Evolutionary conservation across 2,113 vertebrate species (phyloP).

Genomic region (Erpornis zantholeuca): DNA sequence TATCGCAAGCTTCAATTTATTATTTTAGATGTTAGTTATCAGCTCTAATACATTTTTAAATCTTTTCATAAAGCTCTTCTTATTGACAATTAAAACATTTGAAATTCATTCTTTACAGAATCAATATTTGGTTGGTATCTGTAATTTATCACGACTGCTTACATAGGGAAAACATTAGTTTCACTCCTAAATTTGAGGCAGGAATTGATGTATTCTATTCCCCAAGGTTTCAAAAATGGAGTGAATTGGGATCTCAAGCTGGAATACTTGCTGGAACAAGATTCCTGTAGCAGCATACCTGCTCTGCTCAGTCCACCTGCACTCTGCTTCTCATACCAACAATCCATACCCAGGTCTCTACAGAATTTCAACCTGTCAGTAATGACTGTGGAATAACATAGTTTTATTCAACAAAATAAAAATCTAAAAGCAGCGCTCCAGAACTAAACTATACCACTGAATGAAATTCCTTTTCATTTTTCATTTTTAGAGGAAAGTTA

Average conservation of each 20-base stretch:
- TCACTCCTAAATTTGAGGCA: not conserved
- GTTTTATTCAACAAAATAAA: not conserved
- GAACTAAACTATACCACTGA: not conserved
- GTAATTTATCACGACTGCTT: not conserved
- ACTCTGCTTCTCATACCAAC: not conserved
- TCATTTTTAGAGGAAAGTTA: not conserved
- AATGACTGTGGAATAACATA: not conserved
- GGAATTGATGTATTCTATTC: not conserved
- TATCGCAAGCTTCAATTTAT: not conserved
- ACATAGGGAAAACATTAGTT: not conserved
- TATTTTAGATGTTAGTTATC: not conserved
- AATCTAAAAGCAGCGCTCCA: not conserved
- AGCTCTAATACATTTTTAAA: not conserved
- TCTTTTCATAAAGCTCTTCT: not conserved
- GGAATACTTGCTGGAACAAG: not conserved
- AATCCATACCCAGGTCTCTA: not conserved
- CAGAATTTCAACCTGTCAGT: not conserved
- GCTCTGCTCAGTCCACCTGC: not conserved
- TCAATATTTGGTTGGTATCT: conserved; percentile 1
- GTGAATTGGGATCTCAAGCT: not conserved
- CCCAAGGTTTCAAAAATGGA: not conserved
- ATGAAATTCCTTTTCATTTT: not conserved
- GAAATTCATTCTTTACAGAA: not conserved
- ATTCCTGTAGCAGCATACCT: not conserved
- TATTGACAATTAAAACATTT: not conserved